These are phyloP conservation scores for Oncopodura yosiiana DNA, from an alignment of 1,140 invertebrate species.

Conservation along the genomic window DNA sequence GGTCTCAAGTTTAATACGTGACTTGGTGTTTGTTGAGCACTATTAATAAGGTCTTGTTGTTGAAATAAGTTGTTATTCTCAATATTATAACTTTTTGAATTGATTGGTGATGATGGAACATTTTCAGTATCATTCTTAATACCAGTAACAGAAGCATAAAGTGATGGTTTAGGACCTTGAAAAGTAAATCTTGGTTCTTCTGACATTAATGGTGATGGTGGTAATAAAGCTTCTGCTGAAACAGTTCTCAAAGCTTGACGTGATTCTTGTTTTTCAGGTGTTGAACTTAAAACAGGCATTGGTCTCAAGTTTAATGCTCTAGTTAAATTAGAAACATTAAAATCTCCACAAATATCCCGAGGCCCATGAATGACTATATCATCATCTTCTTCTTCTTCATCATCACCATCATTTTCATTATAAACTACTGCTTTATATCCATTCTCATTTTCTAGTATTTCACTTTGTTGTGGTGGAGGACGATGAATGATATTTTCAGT, in stretches of 20 bases:
- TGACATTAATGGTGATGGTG: too few species aligned
- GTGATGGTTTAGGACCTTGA: background rate
- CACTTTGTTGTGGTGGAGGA: too few species aligned
- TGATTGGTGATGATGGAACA: background rate
- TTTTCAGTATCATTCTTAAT: background rate
- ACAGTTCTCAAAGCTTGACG: background rate
- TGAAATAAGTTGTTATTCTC: too few species aligned
- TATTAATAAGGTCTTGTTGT: too few species aligned
- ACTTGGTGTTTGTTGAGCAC: too few species aligned
- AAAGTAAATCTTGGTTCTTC: background rate
- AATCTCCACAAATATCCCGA: conserved; percentile 10
- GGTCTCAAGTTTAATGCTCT: conserved; percentile 8
- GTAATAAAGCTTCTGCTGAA: background rate
- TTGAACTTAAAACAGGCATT: conserved; percentile 12
- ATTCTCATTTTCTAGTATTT: background rate
- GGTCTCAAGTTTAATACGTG: conserved; percentile 4
- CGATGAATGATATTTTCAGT: too few species aligned
- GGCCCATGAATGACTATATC: background rate
- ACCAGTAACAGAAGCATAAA: background rate
- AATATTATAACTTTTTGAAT: too few species aligned
- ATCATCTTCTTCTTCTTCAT: background rate
- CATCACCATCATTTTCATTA: background rate
- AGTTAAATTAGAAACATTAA: conserved; percentile 27
- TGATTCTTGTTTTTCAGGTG: background rate
- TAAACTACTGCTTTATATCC: background rate